A percentile compares a stretch with the other conserved stretches of the same genome.
These are phyloP conservation scores for Leontocebus nigricollis DNA, from an alignment of 2,797 vertebrate genomes.

Conservation along the genomic window DNA sequence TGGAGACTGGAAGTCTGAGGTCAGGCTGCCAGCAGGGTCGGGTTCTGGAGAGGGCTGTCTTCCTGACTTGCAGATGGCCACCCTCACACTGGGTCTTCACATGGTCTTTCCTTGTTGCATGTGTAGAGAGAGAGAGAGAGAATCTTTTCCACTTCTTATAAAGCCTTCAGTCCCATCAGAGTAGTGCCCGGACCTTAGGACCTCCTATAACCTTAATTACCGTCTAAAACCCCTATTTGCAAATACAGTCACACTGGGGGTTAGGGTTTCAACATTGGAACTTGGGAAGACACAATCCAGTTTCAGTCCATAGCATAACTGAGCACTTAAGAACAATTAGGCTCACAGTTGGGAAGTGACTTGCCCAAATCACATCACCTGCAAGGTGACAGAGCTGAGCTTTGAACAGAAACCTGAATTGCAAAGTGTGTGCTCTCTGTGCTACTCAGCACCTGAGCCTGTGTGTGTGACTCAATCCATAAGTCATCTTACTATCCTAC, in stretches of 20 bases:
- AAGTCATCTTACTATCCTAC: too few relatives aligned
- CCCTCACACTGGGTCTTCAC: accelerated
- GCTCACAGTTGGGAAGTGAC: too few relatives aligned
- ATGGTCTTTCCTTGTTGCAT: accelerated
- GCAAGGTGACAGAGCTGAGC: background rate
- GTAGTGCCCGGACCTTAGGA: background rate
- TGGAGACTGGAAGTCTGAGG: background rate
- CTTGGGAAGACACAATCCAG: too few relatives aligned
- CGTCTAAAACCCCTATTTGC: background rate
- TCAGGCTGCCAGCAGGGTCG: too few relatives aligned
- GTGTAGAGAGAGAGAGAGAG: background rate
- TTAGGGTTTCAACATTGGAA: background rate
- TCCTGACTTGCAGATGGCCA: accelerated
- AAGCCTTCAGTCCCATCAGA: background rate
- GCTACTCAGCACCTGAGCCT: background rate
- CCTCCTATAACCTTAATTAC: background rate
- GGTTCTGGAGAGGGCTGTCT: background rate
- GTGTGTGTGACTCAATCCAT: background rate
- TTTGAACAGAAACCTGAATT: background rate
- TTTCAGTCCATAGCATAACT: too few relatives aligned
- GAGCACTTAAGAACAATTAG: background rate
- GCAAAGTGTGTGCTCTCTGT: background rate
- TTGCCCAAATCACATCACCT: background rate
- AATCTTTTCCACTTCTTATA: background rate
- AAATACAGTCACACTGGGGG: accelerated